phyloP scores from a whole-genome alignment of 2,113 vertebrate species.

The Pelodiscus sinensis region DNA sequence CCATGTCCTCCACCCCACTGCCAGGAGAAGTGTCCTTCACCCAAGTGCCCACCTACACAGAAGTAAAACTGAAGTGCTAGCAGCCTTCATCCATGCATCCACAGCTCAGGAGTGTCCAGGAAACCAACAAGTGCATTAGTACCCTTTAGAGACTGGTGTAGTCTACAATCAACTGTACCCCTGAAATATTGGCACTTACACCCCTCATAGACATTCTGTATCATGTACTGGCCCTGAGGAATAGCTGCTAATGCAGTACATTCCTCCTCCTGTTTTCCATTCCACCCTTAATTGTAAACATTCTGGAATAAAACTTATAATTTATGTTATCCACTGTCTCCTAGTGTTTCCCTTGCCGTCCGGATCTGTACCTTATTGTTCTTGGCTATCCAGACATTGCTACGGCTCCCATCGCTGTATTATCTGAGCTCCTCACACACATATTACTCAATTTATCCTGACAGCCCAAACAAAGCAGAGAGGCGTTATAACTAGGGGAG shows the following conservation, averaged over 20 bases:
- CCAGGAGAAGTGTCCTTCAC: background rate
- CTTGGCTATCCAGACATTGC: background rate
- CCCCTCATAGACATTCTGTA: background rate
- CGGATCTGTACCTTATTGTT: background rate
- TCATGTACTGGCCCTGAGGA: background rate
- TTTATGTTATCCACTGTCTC: background rate
- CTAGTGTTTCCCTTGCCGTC: background rate
- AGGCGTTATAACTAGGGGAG: background rate
- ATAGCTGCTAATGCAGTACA: background rate
- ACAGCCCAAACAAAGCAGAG: background rate
- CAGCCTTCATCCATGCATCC: background rate
- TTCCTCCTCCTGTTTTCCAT: background rate
- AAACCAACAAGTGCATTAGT: background rate
- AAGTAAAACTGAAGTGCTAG: background rate
- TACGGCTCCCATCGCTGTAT: background rate
- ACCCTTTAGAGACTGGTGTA: background rate
- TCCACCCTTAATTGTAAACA: background rate
- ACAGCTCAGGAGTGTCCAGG: background rate
- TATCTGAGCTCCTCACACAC: accelerated
- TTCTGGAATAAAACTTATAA: background rate
- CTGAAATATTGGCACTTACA: background rate
- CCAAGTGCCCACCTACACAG: background rate
- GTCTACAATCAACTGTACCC: background rate
- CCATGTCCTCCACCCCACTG: background rate
- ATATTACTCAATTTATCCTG: background rate